phyloP scores from a whole-genome alignment of 2,113 vertebrate genomes.

The Tachysurus fulvidraco region DNA sequence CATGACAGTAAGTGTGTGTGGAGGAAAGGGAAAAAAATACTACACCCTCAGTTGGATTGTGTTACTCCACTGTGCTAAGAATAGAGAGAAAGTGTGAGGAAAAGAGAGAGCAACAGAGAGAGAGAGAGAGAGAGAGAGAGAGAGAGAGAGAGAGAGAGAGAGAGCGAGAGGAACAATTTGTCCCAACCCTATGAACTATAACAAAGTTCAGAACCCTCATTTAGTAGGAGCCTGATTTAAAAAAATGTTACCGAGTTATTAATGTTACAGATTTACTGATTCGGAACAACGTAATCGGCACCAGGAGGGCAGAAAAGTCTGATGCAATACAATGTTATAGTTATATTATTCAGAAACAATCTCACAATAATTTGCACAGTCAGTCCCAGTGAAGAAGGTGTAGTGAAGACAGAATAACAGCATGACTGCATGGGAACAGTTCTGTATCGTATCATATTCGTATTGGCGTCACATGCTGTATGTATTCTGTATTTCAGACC shows the following conservation, averaged over 20 bases:
- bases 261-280: background rate
- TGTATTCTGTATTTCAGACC: background rate
- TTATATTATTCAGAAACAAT: background rate
- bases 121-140: slow-evolving; percentile 28
- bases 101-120: background rate
- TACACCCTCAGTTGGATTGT: slow-evolving; percentile 36
- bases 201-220: background rate
- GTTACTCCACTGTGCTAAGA: slow-evolving; percentile 51
- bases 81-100: slow-evolving; percentile 14
- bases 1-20: background rate
- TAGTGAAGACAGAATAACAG: too few relatives aligned
- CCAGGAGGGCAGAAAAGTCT: background rate
- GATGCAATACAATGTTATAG: background rate
- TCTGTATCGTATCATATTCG: background rate
- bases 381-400: background rate
- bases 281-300: background rate
- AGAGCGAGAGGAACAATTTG: slow-evolving; percentile 47
- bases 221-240: background rate
- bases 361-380: background rate
- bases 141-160: background rate
- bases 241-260: background rate
- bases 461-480: background rate
- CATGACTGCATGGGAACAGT: too few relatives aligned
- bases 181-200: slow-evolving; percentile 38
- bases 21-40: slow-evolving; percentile 13